These are phyloP conservation scores for Epiblema foenella DNA, from an alignment of 2,888 invertebrate genomes.

Conservation along the genomic window DNA sequence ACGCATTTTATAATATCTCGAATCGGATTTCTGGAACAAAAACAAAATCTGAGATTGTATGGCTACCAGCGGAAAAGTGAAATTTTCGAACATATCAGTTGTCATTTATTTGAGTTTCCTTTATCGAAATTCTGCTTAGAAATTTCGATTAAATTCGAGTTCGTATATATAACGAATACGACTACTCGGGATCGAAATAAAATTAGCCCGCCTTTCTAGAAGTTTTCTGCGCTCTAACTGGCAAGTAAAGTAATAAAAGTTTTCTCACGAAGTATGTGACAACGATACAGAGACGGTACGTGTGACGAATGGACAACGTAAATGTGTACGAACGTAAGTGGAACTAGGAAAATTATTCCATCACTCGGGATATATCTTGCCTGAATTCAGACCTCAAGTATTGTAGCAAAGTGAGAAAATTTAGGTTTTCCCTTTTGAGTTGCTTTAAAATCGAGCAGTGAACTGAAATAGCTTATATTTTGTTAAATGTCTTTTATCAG, in stretches of 20 bases:
- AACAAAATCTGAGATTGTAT: too few species aligned
- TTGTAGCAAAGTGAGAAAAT: background rate
- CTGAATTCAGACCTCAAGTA: background rate
- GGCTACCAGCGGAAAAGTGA: too few species aligned
- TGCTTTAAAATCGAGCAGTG: background rate
- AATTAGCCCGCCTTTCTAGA: slow-evolving; percentile 31
- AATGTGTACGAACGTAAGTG: slow-evolving; percentile 34
- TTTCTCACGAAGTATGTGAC: slow-evolving; percentile 72
- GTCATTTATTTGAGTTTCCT: too few species aligned
- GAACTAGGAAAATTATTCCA: slow-evolving; percentile 14
- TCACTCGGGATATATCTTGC: background rate
- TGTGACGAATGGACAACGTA: slow-evolving; percentile 72
- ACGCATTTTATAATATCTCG: too few species aligned
- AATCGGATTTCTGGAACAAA: too few species aligned
- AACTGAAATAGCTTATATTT: too few species aligned
- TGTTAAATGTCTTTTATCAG: too few species aligned
- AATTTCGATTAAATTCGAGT: background rate
- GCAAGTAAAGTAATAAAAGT: slow-evolving; percentile 71
- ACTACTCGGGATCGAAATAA: slow-evolving; percentile 11
- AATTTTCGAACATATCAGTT: too few species aligned
- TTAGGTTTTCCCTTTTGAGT: background rate
- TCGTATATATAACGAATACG: background rate
- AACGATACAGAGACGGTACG: slow-evolving; percentile 70
- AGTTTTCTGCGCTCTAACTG: slow-evolving; percentile 65
- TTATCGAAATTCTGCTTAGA: background rate